A percentile compares a stretch with the other conserved stretches of the same genome.
These are phyloP conservation scores for Stegostoma tigrinum DNA, from an alignment of 2,113 vertebrate species.

Conservation along the genomic window DNA sequence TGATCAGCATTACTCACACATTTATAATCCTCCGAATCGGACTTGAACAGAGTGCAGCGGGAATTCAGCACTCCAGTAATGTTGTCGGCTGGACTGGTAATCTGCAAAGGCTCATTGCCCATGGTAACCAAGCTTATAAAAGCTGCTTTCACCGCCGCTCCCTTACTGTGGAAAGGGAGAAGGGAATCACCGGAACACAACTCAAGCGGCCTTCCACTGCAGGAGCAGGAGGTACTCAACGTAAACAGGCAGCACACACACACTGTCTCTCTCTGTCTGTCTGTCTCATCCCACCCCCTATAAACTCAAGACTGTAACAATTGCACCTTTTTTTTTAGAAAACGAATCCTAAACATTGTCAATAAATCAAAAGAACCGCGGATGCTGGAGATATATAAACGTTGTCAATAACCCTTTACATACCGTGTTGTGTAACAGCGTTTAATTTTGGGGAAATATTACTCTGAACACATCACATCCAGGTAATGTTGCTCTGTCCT, in stretches of 20 bases:
- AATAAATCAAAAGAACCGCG: too few relatives aligned
- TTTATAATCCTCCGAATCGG: conserved; percentile 27
- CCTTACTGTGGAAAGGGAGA: too few relatives aligned
- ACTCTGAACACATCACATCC: neutral
- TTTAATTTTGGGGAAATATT: neutral
- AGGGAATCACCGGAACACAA: neutral
- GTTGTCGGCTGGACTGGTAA: neutral
- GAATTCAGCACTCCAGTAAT: neutral
- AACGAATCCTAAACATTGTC: neutral
- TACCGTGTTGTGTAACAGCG: neutral
- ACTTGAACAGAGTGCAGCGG: conserved; percentile 11
- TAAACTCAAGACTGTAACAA: neutral
- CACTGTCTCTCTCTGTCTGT: neutral
- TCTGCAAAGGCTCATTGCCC: neutral
- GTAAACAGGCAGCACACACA: neutral
- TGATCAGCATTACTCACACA: conserved; percentile 22
- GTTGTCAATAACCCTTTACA: neutral
- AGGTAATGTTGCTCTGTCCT: neutral
- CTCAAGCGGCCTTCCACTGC: neutral
- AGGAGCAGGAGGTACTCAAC: neutral
- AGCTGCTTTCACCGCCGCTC: neutral
- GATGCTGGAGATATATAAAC: neutral
- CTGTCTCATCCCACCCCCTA: too few relatives aligned
- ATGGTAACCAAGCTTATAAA: neutral
- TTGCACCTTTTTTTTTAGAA: neutral